Percentiles rank a stretch among this genome's conserved stretches.
phyloP scores from a whole-genome alignment of 2,888 invertebrate species.

The Saturnia pavonia region DNA sequence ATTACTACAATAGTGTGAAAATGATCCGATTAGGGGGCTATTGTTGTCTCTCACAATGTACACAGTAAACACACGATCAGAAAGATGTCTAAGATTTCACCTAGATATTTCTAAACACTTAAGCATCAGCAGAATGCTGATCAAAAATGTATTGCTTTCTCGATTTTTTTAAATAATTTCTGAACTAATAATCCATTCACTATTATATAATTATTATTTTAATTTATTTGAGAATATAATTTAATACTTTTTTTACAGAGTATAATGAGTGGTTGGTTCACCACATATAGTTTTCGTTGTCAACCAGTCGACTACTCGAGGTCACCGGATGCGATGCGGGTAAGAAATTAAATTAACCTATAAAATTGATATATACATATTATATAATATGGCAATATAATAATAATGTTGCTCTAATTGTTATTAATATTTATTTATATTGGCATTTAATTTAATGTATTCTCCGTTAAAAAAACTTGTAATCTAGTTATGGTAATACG shows the following conservation, averaged over 20 bases:
- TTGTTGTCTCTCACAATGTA: too few species aligned
- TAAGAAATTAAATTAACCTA: slow-evolving; percentile 40
- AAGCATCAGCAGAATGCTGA: too few species aligned
- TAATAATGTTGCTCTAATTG: not conserved
- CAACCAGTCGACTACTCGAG: slow-evolving; percentile 94
- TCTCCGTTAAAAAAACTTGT: too few species aligned
- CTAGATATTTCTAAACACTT: not conserved
- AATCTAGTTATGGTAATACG: not conserved
- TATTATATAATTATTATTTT: not conserved
- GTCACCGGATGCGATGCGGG: slow-evolving; percentile 86
- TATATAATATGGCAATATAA: not conserved
- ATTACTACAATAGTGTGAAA: too few species aligned
- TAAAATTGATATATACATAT: too few species aligned
- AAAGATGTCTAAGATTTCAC: not conserved
- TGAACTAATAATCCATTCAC: not conserved
- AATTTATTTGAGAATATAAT: not conserved
- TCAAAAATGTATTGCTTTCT: not conserved
- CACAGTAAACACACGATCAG: too few species aligned
- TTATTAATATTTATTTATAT: not conserved
- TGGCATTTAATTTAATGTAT: not conserved
- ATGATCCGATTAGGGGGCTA: too few species aligned
- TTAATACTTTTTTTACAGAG: slow-evolving; percentile 69
- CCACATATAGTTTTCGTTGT: slow-evolving; percentile 90
- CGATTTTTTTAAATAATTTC: not conserved
- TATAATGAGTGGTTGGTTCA: slow-evolving; percentile 88